A percentile compares a stretch with the other conserved stretches of the same genome.
Evolutionary conservation across 2,113 vertebrate species (phyloP).

Genomic region (Salvator merianae): DNA sequence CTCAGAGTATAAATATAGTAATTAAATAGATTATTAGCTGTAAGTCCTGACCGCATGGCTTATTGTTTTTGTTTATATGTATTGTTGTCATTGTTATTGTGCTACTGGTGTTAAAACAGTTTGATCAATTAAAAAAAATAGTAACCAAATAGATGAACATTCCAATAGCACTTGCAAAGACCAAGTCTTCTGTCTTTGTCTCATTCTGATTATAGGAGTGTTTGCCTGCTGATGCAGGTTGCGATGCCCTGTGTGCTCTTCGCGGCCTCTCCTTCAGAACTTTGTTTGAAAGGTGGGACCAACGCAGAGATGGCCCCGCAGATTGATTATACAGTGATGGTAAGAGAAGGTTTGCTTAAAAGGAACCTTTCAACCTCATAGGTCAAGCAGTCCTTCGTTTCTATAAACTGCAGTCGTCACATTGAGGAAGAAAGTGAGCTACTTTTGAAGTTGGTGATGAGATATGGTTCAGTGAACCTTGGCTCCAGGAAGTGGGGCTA

Average conservation of each 20-base stretch:
- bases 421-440: not conserved
- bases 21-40: no score
- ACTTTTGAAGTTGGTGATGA: not conserved
- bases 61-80: no score
- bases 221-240: conserved; percentile 93
- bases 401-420: not conserved
- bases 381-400: conserved; percentile 9
- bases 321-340: conserved; percentile 92
- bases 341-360: conserved; percentile 53
- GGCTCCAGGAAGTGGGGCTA: not conserved
- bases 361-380: not conserved
- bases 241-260: conserved; percentile 92
- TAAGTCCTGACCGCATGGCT: no score
- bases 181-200: not conserved
- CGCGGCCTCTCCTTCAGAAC: conserved; percentile 83
- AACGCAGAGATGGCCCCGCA: conserved; percentile 98
- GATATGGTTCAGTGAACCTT: not conserved
- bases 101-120: no score
- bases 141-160: no score
- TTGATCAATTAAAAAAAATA: no score
- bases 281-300: conserved; percentile 92
- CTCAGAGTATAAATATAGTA: no score
- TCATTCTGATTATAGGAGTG: conserved; percentile 81
- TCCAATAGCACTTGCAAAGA: no score
- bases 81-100: no score